Conservation (phyloP, 2,797 vertebrate genomes). For the Pampus argenteus region DNA sequence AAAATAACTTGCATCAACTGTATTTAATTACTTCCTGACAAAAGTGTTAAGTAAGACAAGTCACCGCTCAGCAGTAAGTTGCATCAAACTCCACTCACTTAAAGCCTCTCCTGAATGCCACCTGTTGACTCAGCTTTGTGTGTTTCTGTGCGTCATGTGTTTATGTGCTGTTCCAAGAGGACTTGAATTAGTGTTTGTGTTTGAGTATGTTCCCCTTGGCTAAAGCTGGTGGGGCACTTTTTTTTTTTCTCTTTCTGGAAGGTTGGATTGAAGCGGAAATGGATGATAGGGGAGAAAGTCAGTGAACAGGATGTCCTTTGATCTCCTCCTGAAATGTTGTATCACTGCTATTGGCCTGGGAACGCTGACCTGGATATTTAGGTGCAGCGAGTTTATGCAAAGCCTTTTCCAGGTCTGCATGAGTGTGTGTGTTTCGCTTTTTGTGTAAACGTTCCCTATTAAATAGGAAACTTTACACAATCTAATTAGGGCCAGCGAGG, state of each 20-base stretch:
- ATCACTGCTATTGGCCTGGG: constrained; percentile 64
- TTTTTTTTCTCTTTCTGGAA: constrained; percentile 31
- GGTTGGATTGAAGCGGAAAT: constrained; percentile 36
- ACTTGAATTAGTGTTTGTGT: constrained; percentile 45
- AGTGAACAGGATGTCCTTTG: constrained; percentile 78
- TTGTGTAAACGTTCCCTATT: constrained; percentile 28
- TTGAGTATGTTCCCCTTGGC: constrained; percentile 53
- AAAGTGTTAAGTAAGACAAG: neutral
- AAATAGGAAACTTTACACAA: constrained; percentile 45
- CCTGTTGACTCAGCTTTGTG: constrained; percentile 48
- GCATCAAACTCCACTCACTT: constrained; percentile 13
- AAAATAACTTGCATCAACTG: neutral
- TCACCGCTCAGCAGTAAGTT: constrained; percentile 9
- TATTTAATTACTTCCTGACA: neutral
- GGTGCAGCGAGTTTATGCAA: constrained; percentile 53
- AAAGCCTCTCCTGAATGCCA: constrained; percentile 20
- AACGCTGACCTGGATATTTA: constrained; percentile 77
- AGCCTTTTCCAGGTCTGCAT: constrained; percentile 27
- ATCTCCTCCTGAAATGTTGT: constrained; percentile 71
- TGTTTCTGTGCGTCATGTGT: constrained; percentile 31
- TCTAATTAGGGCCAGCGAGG: constrained; percentile 63
- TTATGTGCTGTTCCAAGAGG: constrained; percentile 33
- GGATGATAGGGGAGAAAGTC: constrained; percentile 29
- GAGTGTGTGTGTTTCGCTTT: constrained; percentile 17
- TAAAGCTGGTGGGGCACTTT: constrained; percentile 42